Conservation (phyloP, 2,888 invertebrate species). For the Cantharis flavilabris region DNA sequence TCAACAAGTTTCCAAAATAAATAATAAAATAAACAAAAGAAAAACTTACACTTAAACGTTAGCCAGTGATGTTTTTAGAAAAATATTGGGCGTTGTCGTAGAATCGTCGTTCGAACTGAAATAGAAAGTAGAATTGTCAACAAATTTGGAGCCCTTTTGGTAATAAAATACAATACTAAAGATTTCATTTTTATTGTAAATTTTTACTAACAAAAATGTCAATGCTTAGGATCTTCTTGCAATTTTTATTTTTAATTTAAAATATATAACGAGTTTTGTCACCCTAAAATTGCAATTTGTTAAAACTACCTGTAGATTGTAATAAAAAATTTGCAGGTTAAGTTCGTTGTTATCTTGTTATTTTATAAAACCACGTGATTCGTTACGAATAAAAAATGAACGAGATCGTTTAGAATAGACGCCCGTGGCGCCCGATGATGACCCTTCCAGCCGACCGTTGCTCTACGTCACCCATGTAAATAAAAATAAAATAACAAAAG, state of each 20-base stretch:
- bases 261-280: neutral
- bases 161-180: neutral
- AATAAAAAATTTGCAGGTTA: slow-evolving; percentile 7
- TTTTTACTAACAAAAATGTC: neutral
- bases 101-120: neutral
- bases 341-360: slow-evolving; percentile 6
- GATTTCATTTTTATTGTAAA: neutral
- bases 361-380: slow-evolving; percentile 11
- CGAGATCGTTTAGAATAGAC: slow-evolving; percentile 23
- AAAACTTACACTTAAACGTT: slow-evolving; percentile 2
- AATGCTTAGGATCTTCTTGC: neutral
- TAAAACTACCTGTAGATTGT: neutral
- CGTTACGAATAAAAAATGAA: slow-evolving; percentile 8
- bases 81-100: neutral
- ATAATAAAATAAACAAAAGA: neutral
- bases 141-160: neutral
- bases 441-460: slow-evolving; percentile 30
- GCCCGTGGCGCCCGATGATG: slow-evolving; percentile 48
- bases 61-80: neutral
- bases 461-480: slow-evolving; percentile 27
- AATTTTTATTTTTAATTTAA: neutral
- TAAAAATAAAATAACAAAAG: slow-evolving; percentile 38
- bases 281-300: neutral
- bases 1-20: neutral
- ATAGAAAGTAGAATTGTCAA: neutral